These are phyloP conservation scores for Sterna hirundo DNA, from an alignment of 2,113 vertebrate species.

Conservation along the genomic window DNA sequence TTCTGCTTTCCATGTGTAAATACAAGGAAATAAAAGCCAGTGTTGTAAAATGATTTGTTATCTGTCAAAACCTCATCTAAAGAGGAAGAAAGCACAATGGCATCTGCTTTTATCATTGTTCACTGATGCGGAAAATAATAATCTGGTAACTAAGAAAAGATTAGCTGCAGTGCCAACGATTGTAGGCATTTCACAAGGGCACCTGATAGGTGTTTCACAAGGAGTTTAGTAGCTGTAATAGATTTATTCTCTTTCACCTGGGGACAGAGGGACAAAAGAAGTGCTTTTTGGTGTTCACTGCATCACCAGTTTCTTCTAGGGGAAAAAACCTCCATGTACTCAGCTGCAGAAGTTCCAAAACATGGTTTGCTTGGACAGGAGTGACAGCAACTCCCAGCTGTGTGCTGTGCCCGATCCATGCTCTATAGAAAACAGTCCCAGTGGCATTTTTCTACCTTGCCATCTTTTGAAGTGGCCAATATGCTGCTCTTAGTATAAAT, in stretches of 20 bases:
- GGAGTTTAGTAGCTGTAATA: neutral
- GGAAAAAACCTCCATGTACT: neutral
- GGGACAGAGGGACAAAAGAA: neutral
- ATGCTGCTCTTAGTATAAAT: neutral
- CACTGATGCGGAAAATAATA: constrained; percentile 47
- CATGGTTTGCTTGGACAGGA: neutral
- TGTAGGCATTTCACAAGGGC: neutral
- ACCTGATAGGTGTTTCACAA: neutral
- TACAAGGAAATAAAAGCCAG: neutral
- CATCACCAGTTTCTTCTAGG: neutral
- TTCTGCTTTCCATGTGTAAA: constrained; percentile 1
- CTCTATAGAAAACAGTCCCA: neutral
- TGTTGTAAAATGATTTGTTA: constrained; percentile 38
- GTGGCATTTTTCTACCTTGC: neutral
- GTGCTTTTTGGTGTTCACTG: neutral
- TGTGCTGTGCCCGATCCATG: neutral
- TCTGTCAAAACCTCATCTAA: neutral
- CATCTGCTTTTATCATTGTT: constrained; percentile 25
- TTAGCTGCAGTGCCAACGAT: constrained; percentile 21
- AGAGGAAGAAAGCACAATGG: neutral
- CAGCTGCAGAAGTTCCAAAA: neutral
- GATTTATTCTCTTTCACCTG: neutral
- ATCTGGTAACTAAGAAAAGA: constrained; percentile 33
- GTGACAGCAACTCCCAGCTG: neutral
- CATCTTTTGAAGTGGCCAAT: neutral